Evolutionary conservation across 2,797 vertebrate genomes (phyloP).

Genomic region (Gymnopithys bicolor): DNA sequence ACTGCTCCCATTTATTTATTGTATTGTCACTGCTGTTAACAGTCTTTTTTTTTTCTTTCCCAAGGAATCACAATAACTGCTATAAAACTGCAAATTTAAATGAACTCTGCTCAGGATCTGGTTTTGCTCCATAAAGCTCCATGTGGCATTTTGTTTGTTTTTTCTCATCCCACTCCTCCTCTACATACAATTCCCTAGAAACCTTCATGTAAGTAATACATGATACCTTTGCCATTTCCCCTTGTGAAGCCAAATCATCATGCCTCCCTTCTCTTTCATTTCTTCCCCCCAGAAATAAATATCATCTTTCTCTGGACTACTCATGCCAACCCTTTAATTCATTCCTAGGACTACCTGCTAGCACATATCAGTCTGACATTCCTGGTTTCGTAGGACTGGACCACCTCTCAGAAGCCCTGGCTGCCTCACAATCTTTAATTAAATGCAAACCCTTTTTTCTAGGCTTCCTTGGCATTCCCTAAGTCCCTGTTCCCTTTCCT

Average conservation of each 20-base stretch:
- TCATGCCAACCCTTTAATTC: not conserved
- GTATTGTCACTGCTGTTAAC: not conserved
- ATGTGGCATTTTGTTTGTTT: not conserved
- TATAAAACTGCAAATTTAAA: conserved; percentile 43
- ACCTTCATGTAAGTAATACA: not conserved
- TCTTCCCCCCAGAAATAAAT: not conserved
- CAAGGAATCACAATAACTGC: not conserved
- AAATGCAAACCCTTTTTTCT: not conserved
- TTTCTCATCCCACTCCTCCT: not conserved
- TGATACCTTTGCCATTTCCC: not conserved
- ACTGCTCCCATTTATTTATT: conserved; percentile 22
- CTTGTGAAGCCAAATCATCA: not conserved
- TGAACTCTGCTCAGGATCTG: not conserved
- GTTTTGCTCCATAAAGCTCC: not conserved
- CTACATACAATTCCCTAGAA: not conserved
- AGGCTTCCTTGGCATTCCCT: conserved; percentile 1
- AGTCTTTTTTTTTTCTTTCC: rapidly evolving
- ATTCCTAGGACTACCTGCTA: not conserved
- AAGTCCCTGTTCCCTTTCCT: conserved; percentile 3
- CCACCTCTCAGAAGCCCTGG: not conserved
- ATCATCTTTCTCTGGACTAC: not conserved
- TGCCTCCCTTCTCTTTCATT: not conserved
- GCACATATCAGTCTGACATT: not conserved
- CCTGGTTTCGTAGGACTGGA: not conserved
- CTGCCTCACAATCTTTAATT: not conserved